These are phyloP conservation scores for Allolobophora icterica DNA, from an alignment of 2,888 invertebrate species.

Conservation along the genomic window DNA sequence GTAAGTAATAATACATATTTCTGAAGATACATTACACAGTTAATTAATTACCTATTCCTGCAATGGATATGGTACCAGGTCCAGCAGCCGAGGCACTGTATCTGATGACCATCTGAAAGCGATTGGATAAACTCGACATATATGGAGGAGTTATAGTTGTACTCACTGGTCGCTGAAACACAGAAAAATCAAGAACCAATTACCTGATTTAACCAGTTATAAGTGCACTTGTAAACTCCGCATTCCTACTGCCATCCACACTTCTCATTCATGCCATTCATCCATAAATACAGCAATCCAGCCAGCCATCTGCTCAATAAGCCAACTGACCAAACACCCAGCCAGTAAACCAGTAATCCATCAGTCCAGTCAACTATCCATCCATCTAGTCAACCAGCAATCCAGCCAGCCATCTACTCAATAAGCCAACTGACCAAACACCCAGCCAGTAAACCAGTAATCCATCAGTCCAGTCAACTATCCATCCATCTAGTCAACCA, in stretches of 20 bases:
- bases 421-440: not conserved
- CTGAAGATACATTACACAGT: not conserved
- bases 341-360: no score
- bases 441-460: no score
- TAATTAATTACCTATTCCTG: not conserved
- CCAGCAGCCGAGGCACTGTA: not conserved
- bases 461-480: not conserved
- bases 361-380: not conserved
- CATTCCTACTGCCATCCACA: not conserved
- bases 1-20: not conserved
- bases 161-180: constrained; percentile 13
- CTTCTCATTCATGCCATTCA: no score
- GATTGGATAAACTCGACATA: not conserved
- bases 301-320: not conserved
- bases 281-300: no score
- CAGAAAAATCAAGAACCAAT: constrained; percentile 12
- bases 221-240: not conserved
- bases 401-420: not conserved
- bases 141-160: not conserved
- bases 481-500: not conserved
- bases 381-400: not conserved
- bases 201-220: not conserved
- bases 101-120: constrained; percentile 3
- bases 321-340: not conserved
- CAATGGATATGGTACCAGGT: not conserved